phyloP scores from a whole-genome alignment of 2,113 vertebrate genomes.

The Macrotus californicus region DNA sequence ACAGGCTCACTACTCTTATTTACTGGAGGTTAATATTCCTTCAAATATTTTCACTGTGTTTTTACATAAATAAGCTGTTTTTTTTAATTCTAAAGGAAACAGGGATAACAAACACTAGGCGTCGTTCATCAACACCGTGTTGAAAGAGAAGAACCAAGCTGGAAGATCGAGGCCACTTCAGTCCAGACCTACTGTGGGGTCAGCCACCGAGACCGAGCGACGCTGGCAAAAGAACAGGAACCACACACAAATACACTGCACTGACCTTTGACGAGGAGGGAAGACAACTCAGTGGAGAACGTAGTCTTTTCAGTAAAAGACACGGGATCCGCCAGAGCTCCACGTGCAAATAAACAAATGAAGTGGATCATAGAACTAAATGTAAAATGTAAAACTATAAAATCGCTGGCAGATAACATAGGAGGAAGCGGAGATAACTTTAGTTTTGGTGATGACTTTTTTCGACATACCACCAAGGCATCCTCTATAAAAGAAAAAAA shows the following conservation, averaged over 20 bases:
- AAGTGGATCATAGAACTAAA: background rate
- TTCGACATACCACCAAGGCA: background rate
- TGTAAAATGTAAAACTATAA: background rate
- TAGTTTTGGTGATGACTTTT: background rate
- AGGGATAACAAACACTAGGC: background rate
- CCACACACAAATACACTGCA: background rate
- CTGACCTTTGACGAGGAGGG: background rate
- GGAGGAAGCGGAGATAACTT: background rate
- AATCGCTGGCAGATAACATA: background rate
- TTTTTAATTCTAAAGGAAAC: background rate
- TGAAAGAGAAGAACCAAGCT: background rate
- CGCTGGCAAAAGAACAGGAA: background rate
- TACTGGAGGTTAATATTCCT: background rate
- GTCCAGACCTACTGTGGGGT: background rate
- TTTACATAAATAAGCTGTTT: background rate
- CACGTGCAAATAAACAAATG: background rate
- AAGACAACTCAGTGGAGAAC: background rate
- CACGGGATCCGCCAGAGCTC: background rate
- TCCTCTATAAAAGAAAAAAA: background rate
- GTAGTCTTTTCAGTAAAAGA: background rate
- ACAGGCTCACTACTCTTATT: background rate
- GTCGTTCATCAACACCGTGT: background rate
- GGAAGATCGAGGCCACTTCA: background rate
- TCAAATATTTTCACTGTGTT: background rate
- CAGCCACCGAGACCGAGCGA: background rate